Evolutionary conservation across 2,888 invertebrate genomes (phyloP), one percentile per base, ranked within the genome.

Genomic region (Coelopa pilipes): DNA sequence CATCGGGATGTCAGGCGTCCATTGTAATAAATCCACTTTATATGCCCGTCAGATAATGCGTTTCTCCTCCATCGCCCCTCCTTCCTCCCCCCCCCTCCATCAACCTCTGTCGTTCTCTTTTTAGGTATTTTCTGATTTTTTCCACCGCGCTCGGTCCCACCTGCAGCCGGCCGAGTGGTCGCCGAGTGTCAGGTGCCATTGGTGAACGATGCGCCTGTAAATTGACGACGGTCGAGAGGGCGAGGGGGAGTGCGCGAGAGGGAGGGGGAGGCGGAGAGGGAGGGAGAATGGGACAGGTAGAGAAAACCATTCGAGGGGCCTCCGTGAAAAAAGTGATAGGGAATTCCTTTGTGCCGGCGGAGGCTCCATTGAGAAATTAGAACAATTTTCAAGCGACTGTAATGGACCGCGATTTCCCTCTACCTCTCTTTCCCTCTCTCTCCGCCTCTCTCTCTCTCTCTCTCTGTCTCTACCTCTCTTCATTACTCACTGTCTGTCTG

Each of bases 81-180:
- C 45, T 62, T 21, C 49, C 47, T 60, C 46, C 45, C 45, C 24
- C 15, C 46, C 53, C 59, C 71, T 71, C 74, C 75, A 57, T 77
- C 46, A 70, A 70, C 74, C 79, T 12, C 57, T 1, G 12, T 17
- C 11, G 1, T 5, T 34, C 34, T 34, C 34, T 34, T 34, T 34
- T 4, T 34, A 55, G 19, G 19, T 19, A 55, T 4, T 19, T 9
- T 59, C 12, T 4, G 21, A 3, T 17, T 4, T 59, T 59, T 59
- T 59, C 17, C 24, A 59, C 24, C 19, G 10, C 19, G 13, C 57
- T 21, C 21, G 3, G 21, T 17, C 10, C 21, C 57, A 59, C 24
- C 21, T 21, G 1, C 2, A 59, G 19, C 11, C 57, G 24, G 21
- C 57, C 57, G 24, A 24, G 13, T 59, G 19, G 57, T 19, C 15